Evolutionary conservation across 2,113 vertebrate species (phyloP).

Genomic region (Stomatorhinus ivindoensis): DNA sequence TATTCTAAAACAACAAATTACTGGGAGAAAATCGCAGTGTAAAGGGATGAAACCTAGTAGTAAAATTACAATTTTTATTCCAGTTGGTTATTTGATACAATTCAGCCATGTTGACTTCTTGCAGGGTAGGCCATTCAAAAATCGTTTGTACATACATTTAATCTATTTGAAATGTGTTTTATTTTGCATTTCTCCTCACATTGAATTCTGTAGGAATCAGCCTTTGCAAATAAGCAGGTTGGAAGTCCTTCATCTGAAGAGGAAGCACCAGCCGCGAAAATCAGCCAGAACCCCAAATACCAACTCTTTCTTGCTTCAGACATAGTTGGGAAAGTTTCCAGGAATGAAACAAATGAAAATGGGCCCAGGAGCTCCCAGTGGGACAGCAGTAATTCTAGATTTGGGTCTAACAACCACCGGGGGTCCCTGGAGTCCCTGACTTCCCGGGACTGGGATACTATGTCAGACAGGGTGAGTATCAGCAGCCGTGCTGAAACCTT

Average conservation of each 20-base stretch:
- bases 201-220: constrained; percentile 46
- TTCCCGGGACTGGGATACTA: constrained; percentile 53
- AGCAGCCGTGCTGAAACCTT: background rate
- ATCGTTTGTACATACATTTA: background rate
- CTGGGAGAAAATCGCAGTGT: background rate
- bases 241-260: constrained; percentile 47
- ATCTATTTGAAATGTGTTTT: background rate
- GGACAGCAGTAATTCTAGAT: constrained; percentile 36
- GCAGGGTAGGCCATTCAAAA: background rate
- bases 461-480: constrained; percentile 52
- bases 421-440: constrained; percentile 60
- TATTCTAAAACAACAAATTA: background rate
- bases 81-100: background rate
- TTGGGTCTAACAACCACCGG: constrained; percentile 30
- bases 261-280: constrained; percentile 34
- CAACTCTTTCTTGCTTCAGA: constrained; percentile 52
- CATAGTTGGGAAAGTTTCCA: constrained; percentile 34
- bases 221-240: constrained; percentile 39
- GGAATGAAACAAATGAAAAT: constrained; percentile 42
- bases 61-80: background rate
- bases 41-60: background rate
- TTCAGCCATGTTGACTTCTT: background rate
- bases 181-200: background rate
- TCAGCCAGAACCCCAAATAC: constrained; percentile 52
- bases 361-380: constrained; percentile 36